phyloP scores from a whole-genome alignment of 2,797 vertebrate species.

The Squalus acanthias region DNA sequence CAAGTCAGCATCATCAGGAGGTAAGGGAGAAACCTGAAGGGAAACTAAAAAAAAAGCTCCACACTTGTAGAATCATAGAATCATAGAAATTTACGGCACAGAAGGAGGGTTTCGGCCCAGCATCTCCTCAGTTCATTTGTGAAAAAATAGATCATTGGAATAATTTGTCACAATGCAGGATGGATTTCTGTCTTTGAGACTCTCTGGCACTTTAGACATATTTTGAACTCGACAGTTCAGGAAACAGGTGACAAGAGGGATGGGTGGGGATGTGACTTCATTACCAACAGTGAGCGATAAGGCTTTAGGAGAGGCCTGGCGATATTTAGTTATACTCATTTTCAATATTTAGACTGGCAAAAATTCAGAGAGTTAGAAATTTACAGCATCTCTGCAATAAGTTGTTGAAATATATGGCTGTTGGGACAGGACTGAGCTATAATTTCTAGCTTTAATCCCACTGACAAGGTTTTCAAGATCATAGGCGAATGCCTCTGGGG shows the following conservation, averaged over 20 bases:
- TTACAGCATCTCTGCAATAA: conserved; percentile 19
- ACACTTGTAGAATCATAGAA: too few species aligned
- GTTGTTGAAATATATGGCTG: conserved; percentile 25
- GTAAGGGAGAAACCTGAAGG: not conserved
- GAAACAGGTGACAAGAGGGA: not conserved
- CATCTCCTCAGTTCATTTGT: not conserved
- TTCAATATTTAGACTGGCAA: conserved; percentile 34
- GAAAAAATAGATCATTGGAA: not conserved
- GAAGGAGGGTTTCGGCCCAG: too few species aligned
- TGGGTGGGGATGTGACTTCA: not conserved
- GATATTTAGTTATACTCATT: conserved; percentile 15
- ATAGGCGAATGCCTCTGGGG: conserved; percentile 1
- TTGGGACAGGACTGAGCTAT: conserved; percentile 23
- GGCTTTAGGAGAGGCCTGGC: not conserved
- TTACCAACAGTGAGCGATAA: not conserved
- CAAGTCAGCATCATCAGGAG: not conserved
- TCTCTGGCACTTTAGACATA: not conserved
- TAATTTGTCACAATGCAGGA: not conserved
- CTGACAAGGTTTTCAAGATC: conserved; percentile 27
- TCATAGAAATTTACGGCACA: too few species aligned
- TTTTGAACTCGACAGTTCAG: not conserved
- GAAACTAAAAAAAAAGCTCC: not conserved
- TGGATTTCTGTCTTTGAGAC: not conserved
- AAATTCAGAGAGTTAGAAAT: conserved; percentile 20
- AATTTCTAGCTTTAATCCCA: conserved; percentile 31